Evolutionary conservation across 2,888 invertebrate species (phyloP), one percentile per base, ranked within the genome.

Genomic region (Omphaloscelis lunosa): DNA sequence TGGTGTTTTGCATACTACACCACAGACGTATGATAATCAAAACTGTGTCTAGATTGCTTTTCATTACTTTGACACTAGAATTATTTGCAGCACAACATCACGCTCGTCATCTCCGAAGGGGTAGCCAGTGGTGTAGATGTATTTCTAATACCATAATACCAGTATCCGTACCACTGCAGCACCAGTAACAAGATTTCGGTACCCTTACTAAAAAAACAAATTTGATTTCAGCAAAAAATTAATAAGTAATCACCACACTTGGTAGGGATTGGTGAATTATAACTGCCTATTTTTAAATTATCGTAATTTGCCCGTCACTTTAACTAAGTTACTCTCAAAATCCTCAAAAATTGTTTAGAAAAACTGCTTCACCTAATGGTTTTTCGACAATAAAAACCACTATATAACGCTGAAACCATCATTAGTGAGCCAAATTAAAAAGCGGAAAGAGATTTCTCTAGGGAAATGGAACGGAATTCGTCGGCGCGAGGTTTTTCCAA

Each of bases 341-440:
- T n/a, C 29, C 23, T 17, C 3, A 29, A 41, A 41, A 61, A 7
- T 11, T 75, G 48, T 75, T 76, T 41, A 39, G 39, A 48, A n/a
- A 48, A 56, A 81, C 11, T 15, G 0, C 23, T 39, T 56, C 23
- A 39, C 6, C 20, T 15, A 6, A 48, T 23, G 23, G 51, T 9
- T 34, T 63, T 56, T 56, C 11, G 1, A 68, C 34, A 34, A 4
- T 39, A 41, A 51, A 68, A 56, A 12, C 53, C 51, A 51, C 23
- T 23, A 56, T 23, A 56, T 53, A n/a, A 29, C 48, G 29, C 61
- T 53, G 61, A 39, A 69, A 41, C 58, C 86, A 45, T 86, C 72
- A 78, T 86, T 84, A 84, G 84, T 83, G 78, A 41, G 72, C 23
- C 72, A 72, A 84, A 84, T 86, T 86, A 84, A 86, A 84, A 86